A percentile compares a stretch with the other conserved stretches of the same genome.
These are phyloP conservation scores for Stratiomys singularior DNA, from an alignment of 2,888 invertebrate species.

Conservation along the genomic window DNA sequence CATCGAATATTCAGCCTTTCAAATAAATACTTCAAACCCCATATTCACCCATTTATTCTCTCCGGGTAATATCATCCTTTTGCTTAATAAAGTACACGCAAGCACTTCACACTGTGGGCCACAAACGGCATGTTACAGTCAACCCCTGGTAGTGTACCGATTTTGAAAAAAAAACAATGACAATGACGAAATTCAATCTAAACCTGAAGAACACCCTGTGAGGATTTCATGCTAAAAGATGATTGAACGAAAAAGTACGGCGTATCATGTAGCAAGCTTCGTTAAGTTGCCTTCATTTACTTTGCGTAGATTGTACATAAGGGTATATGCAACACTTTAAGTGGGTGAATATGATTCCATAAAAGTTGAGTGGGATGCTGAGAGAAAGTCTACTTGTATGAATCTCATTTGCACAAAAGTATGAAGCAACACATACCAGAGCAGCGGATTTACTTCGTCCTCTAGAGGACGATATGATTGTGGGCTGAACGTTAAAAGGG, in stretches of 20 bases:
- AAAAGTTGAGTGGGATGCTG: slow-evolving; percentile 31
- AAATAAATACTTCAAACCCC: not conserved
- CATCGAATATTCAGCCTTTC: slow-evolving; percentile 11
- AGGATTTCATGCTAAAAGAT: not conserved
- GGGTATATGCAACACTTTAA: not conserved
- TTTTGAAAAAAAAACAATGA: slow-evolving; percentile 30
- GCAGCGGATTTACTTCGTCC: slow-evolving; percentile 27
- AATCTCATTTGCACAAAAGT: not conserved
- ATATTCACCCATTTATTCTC: slow-evolving; percentile 2
- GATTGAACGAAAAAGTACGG: not conserved
- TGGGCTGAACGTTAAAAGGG: not conserved
- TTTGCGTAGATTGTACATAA: not conserved
- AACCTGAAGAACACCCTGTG: slow-evolving; percentile 44
- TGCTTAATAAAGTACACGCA: slow-evolving; percentile 10
- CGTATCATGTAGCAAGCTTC: not conserved
- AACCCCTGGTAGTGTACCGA: no score
- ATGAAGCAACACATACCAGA: not conserved
- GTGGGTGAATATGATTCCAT: slow-evolving; percentile 20
- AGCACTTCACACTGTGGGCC: not conserved
- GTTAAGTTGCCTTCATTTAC: slow-evolving; percentile 29
- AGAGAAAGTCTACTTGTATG: slow-evolving; percentile 9
- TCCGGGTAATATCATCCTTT: not conserved
- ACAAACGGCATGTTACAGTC: slow-evolving; percentile 1
- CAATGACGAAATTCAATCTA: slow-evolving; percentile 50
- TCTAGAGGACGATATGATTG: not conserved